Evolutionary conservation across 2,888 invertebrate genomes (phyloP).

Genomic region (Nomada fabriciana): DNA sequence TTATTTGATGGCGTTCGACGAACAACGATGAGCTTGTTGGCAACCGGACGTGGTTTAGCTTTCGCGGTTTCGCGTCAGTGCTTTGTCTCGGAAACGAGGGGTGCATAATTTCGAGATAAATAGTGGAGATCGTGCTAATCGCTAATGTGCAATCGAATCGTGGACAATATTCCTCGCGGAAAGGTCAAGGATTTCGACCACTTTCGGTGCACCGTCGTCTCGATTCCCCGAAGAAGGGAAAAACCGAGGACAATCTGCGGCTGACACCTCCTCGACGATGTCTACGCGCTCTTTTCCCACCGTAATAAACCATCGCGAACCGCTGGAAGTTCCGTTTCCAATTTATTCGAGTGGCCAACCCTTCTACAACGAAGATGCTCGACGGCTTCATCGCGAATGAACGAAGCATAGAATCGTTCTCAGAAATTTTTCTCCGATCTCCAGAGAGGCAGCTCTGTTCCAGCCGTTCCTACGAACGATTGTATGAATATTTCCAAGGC

Average conservation of each 20-base stretch:
- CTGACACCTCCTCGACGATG: slow-evolving; percentile 79
- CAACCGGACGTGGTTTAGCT: background rate
- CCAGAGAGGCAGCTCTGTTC: background rate
- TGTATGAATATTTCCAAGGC: slow-evolving; percentile 60
- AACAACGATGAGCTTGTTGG: too few species aligned
- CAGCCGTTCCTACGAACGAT: slow-evolving; percentile 27
- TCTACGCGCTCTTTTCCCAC: slow-evolving; percentile 58
- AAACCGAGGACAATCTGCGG: slow-evolving; percentile 68
- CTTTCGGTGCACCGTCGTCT: slow-evolving; percentile 32
- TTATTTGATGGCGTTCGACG: background rate
- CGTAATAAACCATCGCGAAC: slow-evolving; percentile 61
- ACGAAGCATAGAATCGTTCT: slow-evolving; percentile 18
- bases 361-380: slow-evolving; percentile 38
- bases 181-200: slow-evolving; percentile 66
- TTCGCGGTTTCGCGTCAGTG: background rate
- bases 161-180: slow-evolving; percentile 12
- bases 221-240: slow-evolving; percentile 8
- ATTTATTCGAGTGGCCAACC: slow-evolving; percentile 77
- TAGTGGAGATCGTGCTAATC: background rate
- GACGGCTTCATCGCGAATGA: slow-evolving; percentile 47
- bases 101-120: slow-evolving; percentile 20
- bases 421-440: slow-evolving; percentile 10
- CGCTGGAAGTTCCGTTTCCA: slow-evolving; percentile 70
- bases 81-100: background rate
- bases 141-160: background rate